These are phyloP conservation scores for Chloroclystis v-ata DNA, from an alignment of 2,888 invertebrate species.

Conservation along the genomic window DNA sequence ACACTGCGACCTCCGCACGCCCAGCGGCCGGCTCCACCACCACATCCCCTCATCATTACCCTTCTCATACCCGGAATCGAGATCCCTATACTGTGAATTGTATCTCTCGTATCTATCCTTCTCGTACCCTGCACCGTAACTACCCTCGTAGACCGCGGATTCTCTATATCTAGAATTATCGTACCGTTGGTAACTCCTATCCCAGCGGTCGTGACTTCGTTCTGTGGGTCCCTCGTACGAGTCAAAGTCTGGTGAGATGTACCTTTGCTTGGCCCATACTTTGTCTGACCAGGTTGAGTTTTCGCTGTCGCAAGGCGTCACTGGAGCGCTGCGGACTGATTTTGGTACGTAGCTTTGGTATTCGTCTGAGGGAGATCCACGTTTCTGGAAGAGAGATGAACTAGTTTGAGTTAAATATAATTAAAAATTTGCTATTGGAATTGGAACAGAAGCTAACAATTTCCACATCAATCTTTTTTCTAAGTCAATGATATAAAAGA, in stretches of 20 bases:
- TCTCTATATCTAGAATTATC: slow-evolving; percentile 26
- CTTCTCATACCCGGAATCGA: slow-evolving; percentile 45
- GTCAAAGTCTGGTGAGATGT: slow-evolving; percentile 38
- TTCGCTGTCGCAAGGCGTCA: slow-evolving; percentile 69
- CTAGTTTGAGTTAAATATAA: no score
- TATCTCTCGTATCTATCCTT: slow-evolving; percentile 26
- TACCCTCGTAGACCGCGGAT: slow-evolving; percentile 24
- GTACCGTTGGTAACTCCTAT: slow-evolving; percentile 26
- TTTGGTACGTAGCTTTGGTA: slow-evolving; percentile 53
- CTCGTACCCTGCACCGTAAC: slow-evolving; percentile 29
- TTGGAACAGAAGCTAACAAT: no score
- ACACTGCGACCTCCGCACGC: slow-evolving; percentile 53
- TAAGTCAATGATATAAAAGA: no score
- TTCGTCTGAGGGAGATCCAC: slow-evolving; percentile 62
- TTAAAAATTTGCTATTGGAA: no score
- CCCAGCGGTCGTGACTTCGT: slow-evolving; percentile 20
- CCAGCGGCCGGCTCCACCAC: slow-evolving; percentile 49
- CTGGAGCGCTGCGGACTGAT: slow-evolving; percentile 62
- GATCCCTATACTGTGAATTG: slow-evolving; percentile 18
- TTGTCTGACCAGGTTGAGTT: slow-evolving; percentile 58
- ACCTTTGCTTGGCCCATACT: slow-evolving; percentile 45
- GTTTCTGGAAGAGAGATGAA: slow-evolving; percentile 51
- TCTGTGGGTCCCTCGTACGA: slow-evolving; percentile 35
- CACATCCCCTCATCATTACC: slow-evolving; percentile 45
- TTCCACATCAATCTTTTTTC: no score